Percentiles rank a stretch among this genome's conserved stretches.
phyloP scores from a whole-genome alignment of 1,140 invertebrate species.

The Ooceraea biroi region DNA sequence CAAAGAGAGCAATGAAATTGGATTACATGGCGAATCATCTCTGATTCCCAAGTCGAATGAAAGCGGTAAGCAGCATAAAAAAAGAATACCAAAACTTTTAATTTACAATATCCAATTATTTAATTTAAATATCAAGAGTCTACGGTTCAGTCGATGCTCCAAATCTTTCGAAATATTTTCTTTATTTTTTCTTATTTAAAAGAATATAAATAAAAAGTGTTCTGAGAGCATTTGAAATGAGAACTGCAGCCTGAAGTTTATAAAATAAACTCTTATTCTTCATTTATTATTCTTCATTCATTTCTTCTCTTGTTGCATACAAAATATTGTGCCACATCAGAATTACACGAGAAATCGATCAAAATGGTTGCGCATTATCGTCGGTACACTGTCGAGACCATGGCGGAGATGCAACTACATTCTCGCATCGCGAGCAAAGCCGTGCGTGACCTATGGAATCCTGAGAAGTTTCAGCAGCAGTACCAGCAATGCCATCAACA shows the following conservation, averaged over 20 bases:
- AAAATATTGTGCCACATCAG: neutral
- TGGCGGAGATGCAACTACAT: constrained; percentile 78
- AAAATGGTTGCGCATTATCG: constrained; percentile 52
- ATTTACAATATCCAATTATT: too few species aligned
- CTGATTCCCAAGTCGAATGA: neutral
- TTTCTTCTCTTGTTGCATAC: neutral
- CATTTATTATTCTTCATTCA: neutral
- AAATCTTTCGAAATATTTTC: too few species aligned
- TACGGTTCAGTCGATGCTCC: too few species aligned
- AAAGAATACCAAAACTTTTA: too few species aligned
- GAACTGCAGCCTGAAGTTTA: too few species aligned
- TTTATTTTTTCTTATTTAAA: too few species aligned
- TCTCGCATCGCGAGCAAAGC: constrained; percentile 72
- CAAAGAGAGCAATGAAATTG: constrained; percentile 28
- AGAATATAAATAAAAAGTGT: too few species aligned
- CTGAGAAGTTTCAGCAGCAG: constrained; percentile 27
- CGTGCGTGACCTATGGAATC: constrained; percentile 77
- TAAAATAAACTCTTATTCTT: too few species aligned
- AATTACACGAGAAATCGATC: constrained; percentile 1
- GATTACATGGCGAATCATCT: constrained; percentile 29
- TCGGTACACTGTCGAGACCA: constrained; percentile 77
- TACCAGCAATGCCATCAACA: constrained; percentile 46
- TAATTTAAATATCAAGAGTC: too few species aligned
- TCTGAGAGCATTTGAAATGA: too few species aligned
- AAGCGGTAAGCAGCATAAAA: constrained; percentile 6